These are phyloP conservation scores for Micropoecilia bifurca DNA, from an alignment of 2,797 vertebrate genomes.

Conservation along the genomic window DNA sequence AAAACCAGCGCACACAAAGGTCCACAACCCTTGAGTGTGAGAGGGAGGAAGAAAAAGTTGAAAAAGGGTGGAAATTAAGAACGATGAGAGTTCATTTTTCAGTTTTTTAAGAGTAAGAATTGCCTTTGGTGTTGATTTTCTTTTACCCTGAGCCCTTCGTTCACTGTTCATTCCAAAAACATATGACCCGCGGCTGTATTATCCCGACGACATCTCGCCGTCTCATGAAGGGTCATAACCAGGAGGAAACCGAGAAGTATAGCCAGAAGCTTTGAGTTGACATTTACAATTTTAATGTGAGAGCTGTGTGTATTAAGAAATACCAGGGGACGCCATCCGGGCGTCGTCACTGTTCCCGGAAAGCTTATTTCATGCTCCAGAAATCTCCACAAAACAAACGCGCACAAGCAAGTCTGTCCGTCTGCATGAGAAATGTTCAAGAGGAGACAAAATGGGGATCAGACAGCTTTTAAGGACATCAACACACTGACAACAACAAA, in stretches of 20 bases:
- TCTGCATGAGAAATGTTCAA: constrained; percentile 15
- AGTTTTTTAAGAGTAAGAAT: constrained; percentile 32
- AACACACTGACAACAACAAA: neutral
- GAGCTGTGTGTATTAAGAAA: constrained; percentile 72
- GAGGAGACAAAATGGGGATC: constrained; percentile 21
- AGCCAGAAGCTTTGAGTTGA: constrained; percentile 61
- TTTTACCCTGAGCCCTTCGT: constrained; percentile 21
- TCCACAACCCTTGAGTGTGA: constrained; percentile 28
- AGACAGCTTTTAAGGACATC: constrained; percentile 23
- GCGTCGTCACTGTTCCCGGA: constrained; percentile 62
- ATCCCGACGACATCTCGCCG: constrained; percentile 30
- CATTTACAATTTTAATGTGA: constrained; percentile 69
- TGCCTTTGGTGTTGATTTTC: constrained; percentile 7
- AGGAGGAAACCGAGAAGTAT: constrained; percentile 42
- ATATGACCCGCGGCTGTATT: constrained; percentile 43
- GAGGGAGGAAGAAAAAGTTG: constrained; percentile 18
- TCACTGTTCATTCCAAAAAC: constrained; percentile 42
- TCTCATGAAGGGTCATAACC: constrained; percentile 49
- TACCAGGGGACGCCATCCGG: constrained; percentile 66
- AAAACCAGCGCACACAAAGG: constrained; percentile 27
- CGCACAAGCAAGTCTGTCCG: constrained; percentile 10
- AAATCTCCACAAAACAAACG: constrained; percentile 42
- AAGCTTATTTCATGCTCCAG: constrained; percentile 83
- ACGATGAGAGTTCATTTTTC: constrained; percentile 24
- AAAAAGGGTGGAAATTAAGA: constrained; percentile 1